Evolutionary conservation across 2,888 invertebrate genomes (phyloP).

Genomic region (Nymphalis polychloros): DNA sequence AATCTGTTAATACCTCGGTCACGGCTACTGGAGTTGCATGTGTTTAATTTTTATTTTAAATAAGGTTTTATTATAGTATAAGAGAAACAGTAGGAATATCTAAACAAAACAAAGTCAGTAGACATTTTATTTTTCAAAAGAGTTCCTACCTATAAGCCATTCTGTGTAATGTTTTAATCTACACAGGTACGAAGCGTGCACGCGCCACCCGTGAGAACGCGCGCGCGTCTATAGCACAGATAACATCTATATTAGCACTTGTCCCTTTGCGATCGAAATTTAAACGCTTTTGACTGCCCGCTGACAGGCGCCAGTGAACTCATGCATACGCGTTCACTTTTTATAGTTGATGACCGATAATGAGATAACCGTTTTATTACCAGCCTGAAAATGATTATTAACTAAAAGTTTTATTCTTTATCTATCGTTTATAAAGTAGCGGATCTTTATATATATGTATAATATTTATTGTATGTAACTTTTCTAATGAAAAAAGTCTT

Average conservation of each 20-base stretch:
- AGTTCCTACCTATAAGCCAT: slow-evolving; percentile 10
- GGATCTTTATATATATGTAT: too few relatives aligned
- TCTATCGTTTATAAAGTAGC: too few relatives aligned
- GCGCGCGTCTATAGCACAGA: slow-evolving; percentile 50
- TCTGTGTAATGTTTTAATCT: slow-evolving; percentile 26
- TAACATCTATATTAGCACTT: slow-evolving; percentile 62
- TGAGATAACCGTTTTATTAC: slow-evolving; percentile 14
- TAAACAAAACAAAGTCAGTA: not conserved
- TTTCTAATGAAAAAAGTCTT: too few relatives aligned
- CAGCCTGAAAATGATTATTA: slow-evolving; percentile 10
- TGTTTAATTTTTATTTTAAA: not conserved
- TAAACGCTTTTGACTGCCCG: slow-evolving; percentile 48
- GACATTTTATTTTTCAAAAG: not conserved
- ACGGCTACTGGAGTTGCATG: not conserved
- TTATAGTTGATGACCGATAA: slow-evolving; percentile 29
- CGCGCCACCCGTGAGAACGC: slow-evolving; percentile 57
- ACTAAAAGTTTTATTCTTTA: not conserved
- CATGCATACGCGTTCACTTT: slow-evolving; percentile 34
- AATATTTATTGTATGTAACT: too few relatives aligned
- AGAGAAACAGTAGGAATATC: too few relatives aligned
- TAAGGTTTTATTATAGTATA: too few relatives aligned
- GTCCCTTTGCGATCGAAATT: slow-evolving; percentile 52
- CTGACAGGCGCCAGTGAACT: slow-evolving; percentile 43
- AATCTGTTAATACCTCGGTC: not conserved
- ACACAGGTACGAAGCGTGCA: slow-evolving; percentile 45